Conservation (phyloP, 2,888 invertebrate genomes). For the Sthenelais limicola region DNA sequence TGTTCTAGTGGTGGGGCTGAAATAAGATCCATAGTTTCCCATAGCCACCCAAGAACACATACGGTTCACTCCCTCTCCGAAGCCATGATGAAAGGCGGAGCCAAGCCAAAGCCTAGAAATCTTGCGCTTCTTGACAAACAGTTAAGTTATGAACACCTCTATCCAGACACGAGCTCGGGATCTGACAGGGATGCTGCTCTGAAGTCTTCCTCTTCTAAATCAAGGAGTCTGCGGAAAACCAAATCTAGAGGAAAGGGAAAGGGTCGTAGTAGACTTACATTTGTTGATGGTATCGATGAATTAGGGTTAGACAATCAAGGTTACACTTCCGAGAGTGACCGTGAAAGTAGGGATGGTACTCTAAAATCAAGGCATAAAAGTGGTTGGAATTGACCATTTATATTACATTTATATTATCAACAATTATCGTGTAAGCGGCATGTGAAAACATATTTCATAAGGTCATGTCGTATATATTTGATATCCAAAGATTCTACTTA, state of each 20-base stretch:
- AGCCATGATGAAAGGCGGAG: background rate
- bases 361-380: too few relatives aligned
- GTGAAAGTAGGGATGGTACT: background rate
- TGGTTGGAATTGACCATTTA: too few relatives aligned
- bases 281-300: slow-evolving; percentile 58
- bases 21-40: slow-evolving; percentile 5
- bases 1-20: slow-evolving; percentile 41
- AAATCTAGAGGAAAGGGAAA: slow-evolving; percentile 68
- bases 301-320: slow-evolving; percentile 53
- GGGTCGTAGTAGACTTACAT: slow-evolving; percentile 60
- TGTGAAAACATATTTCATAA: too few relatives aligned
- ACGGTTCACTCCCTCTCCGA: background rate
- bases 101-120: too few relatives aligned
- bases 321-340: slow-evolving; percentile 30
- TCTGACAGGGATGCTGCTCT: slow-evolving; percentile 14
- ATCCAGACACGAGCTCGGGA: slow-evolving; percentile 37
- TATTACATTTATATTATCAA: too few relatives aligned
- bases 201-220: slow-evolving; percentile 9
- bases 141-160: slow-evolving; percentile 15
- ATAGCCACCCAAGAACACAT: background rate
- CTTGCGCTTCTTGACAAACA: background rate
- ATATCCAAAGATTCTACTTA: too few relatives aligned
- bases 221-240: slow-evolving; percentile 64
- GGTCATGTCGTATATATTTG: too few relatives aligned
- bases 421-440: too few relatives aligned